Percentiles rank a stretch among this genome's conserved stretches.
These are phyloP conservation scores for Orycteropus afer DNA, from an alignment of 2,113 vertebrate species.

Conservation along the genomic window DNA sequence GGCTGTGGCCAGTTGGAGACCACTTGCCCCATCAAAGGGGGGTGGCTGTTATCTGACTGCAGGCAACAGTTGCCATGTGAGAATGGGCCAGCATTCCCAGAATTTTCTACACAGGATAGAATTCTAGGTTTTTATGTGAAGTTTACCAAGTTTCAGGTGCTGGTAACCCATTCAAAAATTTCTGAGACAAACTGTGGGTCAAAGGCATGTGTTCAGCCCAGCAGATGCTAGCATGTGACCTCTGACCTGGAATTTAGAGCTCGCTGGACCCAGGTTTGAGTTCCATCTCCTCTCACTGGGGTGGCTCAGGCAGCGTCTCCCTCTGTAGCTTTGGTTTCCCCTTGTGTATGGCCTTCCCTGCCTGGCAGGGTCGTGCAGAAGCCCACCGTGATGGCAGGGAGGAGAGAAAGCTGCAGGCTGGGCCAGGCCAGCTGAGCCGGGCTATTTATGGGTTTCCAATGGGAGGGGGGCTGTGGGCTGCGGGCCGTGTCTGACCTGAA, in stretches of 20 bases:
- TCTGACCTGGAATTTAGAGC: neutral
- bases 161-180: neutral
- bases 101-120: neutral
- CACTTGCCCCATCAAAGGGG: neutral
- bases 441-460: constrained; percentile 77
- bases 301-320: neutral
- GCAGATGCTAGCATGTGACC: neutral
- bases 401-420: constrained; percentile 29
- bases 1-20: neutral
- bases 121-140: neutral
- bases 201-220: neutral
- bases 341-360: rapidly evolving
- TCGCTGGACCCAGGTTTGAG: neutral
- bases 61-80: neutral
- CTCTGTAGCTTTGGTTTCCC: neutral
- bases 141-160: neutral
- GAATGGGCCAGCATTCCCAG: neutral
- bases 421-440: constrained; percentile 16
- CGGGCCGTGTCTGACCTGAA: constrained; percentile 78
- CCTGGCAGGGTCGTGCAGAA: neutral
- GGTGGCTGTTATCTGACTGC: neutral
- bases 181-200: neutral
- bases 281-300: neutral
- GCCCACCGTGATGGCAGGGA: neutral
- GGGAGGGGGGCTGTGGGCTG: constrained; percentile 60